A percentile compares a stretch with the other conserved stretches of the same genome.
phyloP scores from a whole-genome alignment of 2,888 invertebrate species.

The Calephelis perditalis region DNA sequence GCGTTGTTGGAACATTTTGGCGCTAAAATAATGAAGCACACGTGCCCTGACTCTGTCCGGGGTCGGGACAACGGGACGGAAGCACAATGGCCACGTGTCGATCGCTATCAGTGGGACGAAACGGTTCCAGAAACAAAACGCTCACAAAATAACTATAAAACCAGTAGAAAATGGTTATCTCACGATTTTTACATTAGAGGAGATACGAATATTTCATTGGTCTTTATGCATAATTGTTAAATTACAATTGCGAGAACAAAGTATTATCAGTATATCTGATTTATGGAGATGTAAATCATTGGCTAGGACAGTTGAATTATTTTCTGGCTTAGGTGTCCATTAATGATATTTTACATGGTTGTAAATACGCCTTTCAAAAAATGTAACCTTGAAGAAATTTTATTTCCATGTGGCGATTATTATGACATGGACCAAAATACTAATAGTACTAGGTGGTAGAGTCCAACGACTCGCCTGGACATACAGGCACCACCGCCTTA shows the following conservation, averaged over 20 bases:
- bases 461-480: no score
- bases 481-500: no score
- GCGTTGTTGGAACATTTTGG: slow-evolving; percentile 73
- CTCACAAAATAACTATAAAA: slow-evolving; percentile 31
- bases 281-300: no score
- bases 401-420: no score
- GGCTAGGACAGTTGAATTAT: no score
- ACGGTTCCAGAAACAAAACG: slow-evolving; percentile 48
- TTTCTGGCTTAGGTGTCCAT: no score
- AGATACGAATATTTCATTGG: slow-evolving; percentile 7
- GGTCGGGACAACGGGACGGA: slow-evolving; percentile 26
- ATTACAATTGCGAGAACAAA: slow-evolving; percentile 6
- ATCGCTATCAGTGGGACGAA: slow-evolving; percentile 55
- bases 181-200: neutral
- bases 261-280: no score
- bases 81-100: slow-evolving; percentile 60
- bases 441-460: no score
- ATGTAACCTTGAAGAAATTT: no score
- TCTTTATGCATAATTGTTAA: slow-evolving; percentile 16
- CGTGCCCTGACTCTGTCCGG: slow-evolving; percentile 40
- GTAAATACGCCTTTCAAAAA: no score
- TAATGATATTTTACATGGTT: no score
- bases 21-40: slow-evolving; percentile 76
- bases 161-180: slow-evolving; percentile 16
- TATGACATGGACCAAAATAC: no score